Percentiles rank a stretch among this genome's conserved stretches.
phyloP scores from a whole-genome alignment of 2,888 invertebrate species.

The Orthosia incerta region DNA sequence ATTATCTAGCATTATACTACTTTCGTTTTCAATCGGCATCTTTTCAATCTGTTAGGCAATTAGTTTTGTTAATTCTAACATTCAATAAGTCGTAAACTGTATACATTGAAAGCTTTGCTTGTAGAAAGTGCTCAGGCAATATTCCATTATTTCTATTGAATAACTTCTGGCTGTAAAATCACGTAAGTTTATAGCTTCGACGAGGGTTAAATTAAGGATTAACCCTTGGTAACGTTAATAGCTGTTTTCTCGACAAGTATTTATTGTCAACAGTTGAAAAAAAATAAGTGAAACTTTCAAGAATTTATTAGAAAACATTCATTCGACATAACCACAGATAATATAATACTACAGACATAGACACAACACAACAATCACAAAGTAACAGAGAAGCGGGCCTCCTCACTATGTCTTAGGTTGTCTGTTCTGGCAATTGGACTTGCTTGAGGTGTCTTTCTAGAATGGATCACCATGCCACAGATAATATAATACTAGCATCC shows the following conservation, averaged over 20 bases:
- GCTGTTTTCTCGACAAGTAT: neutral
- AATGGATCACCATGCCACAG: too few relatives aligned
- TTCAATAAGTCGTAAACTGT: conserved; percentile 15
- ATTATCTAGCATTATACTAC: conserved; percentile 21
- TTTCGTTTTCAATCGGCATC: conserved; percentile 29
- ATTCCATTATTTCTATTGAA: neutral
- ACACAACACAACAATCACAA: too few relatives aligned
- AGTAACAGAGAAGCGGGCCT: too few relatives aligned
- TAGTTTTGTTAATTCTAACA: conserved; percentile 14
- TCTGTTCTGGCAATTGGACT: too few relatives aligned
- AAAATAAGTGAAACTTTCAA: too few relatives aligned
- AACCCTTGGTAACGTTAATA: neutral
- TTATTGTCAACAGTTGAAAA: neutral
- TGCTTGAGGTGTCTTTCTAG: too few relatives aligned
- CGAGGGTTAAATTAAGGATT: neutral
- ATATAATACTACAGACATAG: too few relatives aligned
- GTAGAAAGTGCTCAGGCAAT: conserved; percentile 23
- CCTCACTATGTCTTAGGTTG: too few relatives aligned
- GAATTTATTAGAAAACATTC: too few relatives aligned
- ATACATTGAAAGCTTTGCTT: conserved; percentile 1
- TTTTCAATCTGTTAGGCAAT: conserved; percentile 17
- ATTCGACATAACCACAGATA: too few relatives aligned
- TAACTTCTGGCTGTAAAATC: conserved; percentile 1
- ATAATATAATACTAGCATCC: too few relatives aligned
- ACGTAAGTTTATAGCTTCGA: neutral